Evolutionary conservation across 2,888 invertebrate species (phyloP).

Genomic region (Geophilus truncorum): DNA sequence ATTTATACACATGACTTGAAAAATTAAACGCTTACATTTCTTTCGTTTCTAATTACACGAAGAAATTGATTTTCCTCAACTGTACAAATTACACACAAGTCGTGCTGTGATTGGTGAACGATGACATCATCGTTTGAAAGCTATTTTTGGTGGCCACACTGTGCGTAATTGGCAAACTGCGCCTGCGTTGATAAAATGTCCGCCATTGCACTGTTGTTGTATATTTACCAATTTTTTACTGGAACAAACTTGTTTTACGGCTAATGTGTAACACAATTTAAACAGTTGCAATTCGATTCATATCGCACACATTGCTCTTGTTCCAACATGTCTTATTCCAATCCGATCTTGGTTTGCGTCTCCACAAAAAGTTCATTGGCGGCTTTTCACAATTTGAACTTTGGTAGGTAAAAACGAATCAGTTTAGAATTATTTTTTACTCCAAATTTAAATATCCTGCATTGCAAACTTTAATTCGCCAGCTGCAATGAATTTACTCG

Average conservation of each 20-base stretch:
- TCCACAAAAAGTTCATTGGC: constrained; percentile 28
- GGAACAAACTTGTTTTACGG: constrained; percentile 1
- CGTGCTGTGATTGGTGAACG: not conserved
- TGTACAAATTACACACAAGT: not conserved
- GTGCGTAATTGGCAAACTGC: constrained; percentile 30
- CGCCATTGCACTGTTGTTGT: constrained; percentile 32
- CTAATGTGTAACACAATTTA: not conserved
- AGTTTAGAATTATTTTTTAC: not conserved
- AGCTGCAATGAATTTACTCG: not conserved
- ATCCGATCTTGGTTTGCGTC: not conserved
- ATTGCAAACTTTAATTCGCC: not conserved
- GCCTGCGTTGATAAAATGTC: constrained; percentile 31
- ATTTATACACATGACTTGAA: not conserved
- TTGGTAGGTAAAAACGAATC: constrained; percentile 30
- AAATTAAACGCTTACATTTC: not conserved
- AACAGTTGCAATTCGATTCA: not conserved
- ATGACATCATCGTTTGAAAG: constrained; percentile 29
- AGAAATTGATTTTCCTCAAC: not conserved
- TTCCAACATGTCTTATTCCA: constrained; percentile 27
- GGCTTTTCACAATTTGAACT: constrained; percentile 29
- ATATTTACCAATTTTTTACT: not conserved
- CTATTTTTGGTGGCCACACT: constrained; percentile 32
- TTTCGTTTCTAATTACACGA: not conserved
- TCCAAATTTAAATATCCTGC: not conserved
- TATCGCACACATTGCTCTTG: not conserved